Percentiles rank a stretch among this genome's conserved stretches.
These are phyloP conservation scores for Gymnothorax javanicus DNA, from an alignment of 2,797 vertebrate genomes.

Conservation along the genomic window DNA sequence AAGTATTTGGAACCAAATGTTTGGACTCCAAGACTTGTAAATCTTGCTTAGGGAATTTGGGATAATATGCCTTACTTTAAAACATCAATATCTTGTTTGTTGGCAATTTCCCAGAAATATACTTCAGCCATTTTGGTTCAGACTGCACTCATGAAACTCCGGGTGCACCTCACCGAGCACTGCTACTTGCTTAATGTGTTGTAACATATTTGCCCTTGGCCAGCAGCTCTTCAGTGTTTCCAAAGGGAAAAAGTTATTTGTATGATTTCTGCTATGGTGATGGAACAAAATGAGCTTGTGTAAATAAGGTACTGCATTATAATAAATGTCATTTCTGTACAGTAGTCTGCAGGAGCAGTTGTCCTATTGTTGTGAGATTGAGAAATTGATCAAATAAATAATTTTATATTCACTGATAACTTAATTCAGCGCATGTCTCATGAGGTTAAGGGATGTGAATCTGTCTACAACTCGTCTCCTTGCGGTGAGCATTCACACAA, in stretches of 20 bases:
- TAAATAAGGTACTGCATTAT: slow-evolving; percentile 43
- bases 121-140: background rate
- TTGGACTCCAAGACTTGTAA: background rate
- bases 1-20: background rate
- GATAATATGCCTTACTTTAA: slow-evolving; percentile 1
- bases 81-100: background rate
- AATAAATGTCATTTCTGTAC: slow-evolving; percentile 38
- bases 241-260: slow-evolving; percentile 23
- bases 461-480: background rate
- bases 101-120: background rate
- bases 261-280: slow-evolving; percentile 35
- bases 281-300: slow-evolving; percentile 42
- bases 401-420: slow-evolving; percentile 44
- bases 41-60: background rate
- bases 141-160: background rate
- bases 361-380: slow-evolving; percentile 41
- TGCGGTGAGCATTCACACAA: background rate
- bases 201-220: background rate
- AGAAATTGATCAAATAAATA: slow-evolving; percentile 48
- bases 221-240: slow-evolving; percentile 3
- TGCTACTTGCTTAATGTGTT: background rate
- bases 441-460: background rate
- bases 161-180: background rate
- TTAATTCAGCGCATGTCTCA: background rate
- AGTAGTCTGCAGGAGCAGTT: slow-evolving; percentile 37